A percentile compares a stretch with the other conserved stretches of the same genome.
These are phyloP conservation scores for Pelobates cultripes DNA, from an alignment of 2,797 vertebrate species.

Conservation along the genomic window DNA sequence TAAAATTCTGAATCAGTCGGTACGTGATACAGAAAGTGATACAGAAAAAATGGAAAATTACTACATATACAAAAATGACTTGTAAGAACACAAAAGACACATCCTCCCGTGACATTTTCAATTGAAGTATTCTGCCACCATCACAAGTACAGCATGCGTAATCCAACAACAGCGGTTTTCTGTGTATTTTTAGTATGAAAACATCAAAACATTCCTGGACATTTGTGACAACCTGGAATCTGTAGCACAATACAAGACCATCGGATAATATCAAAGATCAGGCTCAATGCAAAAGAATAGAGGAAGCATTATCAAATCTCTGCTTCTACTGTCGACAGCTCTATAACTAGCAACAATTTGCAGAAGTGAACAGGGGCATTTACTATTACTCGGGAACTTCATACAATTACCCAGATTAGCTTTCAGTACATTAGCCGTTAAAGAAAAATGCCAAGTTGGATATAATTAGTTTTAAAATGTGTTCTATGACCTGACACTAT, in stretches of 20 bases:
- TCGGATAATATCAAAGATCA: neutral
- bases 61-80: no score
- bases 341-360: neutral
- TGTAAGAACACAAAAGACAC: neutral
- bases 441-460: no score
- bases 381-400: neutral
- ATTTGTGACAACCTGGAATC: neutral
- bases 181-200: neutral
- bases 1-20: no score
- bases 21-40: no score
- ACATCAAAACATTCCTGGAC: slow-evolving; percentile 4
- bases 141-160: neutral
- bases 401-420: neutral
- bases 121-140: neutral
- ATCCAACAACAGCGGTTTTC: neutral
- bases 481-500: no score
- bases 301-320: neutral
- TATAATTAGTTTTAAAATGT: no score
- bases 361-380: neutral
- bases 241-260: neutral
- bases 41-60: no score
- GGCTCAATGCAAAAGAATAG: neutral
- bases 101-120: neutral
- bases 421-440: no score
- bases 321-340: neutral